Evolutionary conservation across 2,888 invertebrate genomes (phyloP).

Genomic region (Euzophera pinguis): DNA sequence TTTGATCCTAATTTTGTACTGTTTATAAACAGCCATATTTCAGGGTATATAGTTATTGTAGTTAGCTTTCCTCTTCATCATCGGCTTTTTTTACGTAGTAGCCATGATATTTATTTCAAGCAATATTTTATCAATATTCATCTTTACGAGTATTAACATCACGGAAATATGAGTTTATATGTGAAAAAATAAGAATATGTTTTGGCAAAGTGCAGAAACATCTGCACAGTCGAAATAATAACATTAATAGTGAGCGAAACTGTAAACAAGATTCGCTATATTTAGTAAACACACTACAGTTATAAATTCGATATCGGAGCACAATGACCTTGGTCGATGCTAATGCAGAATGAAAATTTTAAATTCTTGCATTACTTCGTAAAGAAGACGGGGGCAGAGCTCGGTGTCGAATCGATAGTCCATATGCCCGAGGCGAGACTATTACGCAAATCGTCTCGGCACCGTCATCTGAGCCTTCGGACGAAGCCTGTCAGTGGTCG

Average conservation of each 20-base stretch:
- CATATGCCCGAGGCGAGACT: slow-evolving; percentile 19
- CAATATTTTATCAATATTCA: too few relatives aligned
- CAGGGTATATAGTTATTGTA: too few relatives aligned
- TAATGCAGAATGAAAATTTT: neutral
- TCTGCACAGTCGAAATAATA: neutral
- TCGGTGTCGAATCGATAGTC: slow-evolving; percentile 5
- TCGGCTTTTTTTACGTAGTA: too few relatives aligned
- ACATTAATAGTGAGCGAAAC: neutral
- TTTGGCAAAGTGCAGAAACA: neutral
- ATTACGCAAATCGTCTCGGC: slow-evolving; percentile 46
- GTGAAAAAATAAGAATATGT: too few relatives aligned
- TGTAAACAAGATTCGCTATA: neutral
- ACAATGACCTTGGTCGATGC: slow-evolving; percentile 11
- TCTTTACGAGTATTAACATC: too few relatives aligned
- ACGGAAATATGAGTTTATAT: too few relatives aligned
- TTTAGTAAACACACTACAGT: slow-evolving; percentile 7
- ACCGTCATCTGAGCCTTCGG: slow-evolving; percentile 48
- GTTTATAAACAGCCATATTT: too few relatives aligned
- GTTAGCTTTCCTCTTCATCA: too few relatives aligned
- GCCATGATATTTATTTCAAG: too few relatives aligned
- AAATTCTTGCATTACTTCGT: neutral
- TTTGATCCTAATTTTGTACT: too few relatives aligned
- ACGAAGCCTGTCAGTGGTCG: slow-evolving; percentile 36
- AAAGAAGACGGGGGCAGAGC: slow-evolving; percentile 4
- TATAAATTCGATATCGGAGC: slow-evolving; percentile 5